A percentile compares a stretch with the other conserved stretches of the same genome.
phyloP scores from a whole-genome alignment of 1,140 invertebrate genomes.

The Chrysomallon squamiferum region DNA sequence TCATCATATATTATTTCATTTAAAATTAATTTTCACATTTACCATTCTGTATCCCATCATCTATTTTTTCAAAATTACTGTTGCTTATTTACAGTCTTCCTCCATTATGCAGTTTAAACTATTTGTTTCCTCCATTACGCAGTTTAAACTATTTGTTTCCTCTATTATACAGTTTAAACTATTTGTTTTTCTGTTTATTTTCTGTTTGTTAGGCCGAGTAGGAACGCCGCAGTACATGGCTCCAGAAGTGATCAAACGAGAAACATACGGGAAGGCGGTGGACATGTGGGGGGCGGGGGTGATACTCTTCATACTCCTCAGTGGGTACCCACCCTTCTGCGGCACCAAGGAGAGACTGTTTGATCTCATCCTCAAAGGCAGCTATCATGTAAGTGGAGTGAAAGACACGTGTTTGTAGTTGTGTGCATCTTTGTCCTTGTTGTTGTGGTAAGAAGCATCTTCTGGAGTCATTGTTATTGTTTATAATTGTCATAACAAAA shows the following conservation, averaged over 20 bases:
- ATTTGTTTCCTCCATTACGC: no score
- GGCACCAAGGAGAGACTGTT: slow-evolving; percentile 91
- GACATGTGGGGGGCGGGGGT: slow-evolving; percentile 97
- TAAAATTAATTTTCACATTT: no score
- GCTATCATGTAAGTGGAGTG: slow-evolving; percentile 66
- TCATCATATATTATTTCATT: no score
- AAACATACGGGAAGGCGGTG: slow-evolving; percentile 93
- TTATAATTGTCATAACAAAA: neutral
- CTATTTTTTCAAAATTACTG: no score
- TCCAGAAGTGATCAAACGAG: slow-evolving; percentile 90
- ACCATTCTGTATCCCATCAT: no score
- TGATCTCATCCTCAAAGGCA: slow-evolving; percentile 85
- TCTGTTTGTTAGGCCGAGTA: slow-evolving; percentile 75
- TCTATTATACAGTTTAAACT: no score
- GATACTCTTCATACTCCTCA: slow-evolving; percentile 89
- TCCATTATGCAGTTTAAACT: no score
- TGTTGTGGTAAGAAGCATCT: neutral
- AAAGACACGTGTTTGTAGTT: no score
- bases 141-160: no score
- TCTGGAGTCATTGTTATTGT: neutral
- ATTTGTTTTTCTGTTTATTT: slow-evolving; percentile 1
- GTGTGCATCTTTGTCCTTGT: neutral
- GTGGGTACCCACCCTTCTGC: slow-evolving; percentile 91
- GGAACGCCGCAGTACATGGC: slow-evolving; percentile 97
- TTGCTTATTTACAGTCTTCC: no score